Percentiles rank a stretch among this genome's conserved stretches.
Evolutionary conservation across 2,888 invertebrate genomes (phyloP).

Genomic region (Phania funesta): DNA sequence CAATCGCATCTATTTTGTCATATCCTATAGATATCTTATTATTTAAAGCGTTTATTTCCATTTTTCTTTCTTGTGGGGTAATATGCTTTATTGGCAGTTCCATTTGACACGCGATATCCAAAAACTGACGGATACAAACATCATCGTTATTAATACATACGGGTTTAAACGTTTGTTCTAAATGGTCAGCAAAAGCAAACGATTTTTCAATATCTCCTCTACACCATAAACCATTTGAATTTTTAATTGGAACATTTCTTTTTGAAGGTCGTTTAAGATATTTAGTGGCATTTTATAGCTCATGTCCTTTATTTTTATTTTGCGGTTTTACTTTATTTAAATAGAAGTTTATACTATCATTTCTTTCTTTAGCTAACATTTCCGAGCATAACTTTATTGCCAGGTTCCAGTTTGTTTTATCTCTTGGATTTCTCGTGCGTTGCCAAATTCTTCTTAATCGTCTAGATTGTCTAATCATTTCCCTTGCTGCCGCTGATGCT

Average conservation of each 20-base stretch:
- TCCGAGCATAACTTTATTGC: neutral
- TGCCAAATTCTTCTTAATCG: slow-evolving; percentile 9
- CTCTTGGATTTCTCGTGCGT: slow-evolving; percentile 7
- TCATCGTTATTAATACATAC: no score
- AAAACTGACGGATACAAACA: no score
- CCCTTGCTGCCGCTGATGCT: neutral
- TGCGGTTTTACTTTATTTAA: neutral
- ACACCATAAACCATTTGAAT: neutral
- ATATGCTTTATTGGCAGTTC: no score
- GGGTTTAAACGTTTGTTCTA: no score
- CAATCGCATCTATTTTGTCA: no score
- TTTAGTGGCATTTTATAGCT: neutral
- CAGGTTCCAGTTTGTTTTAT: no score
- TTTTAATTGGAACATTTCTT: neutral
- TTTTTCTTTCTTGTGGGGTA: no score
- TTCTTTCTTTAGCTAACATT: neutral
- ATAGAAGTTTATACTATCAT: neutral
- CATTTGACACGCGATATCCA: no score
- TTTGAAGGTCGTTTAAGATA: neutral
- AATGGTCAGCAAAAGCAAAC: no score
- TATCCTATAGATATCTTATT: no score
- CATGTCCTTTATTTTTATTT: slow-evolving; percentile 4
- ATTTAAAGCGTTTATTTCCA: no score
- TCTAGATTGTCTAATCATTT: neutral
- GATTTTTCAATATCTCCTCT: no score